Evolutionary conservation across 1,140 invertebrate genomes (phyloP), one percentile per base, ranked within the genome.

Genomic region (Drosophila quadrilineata): DNA sequence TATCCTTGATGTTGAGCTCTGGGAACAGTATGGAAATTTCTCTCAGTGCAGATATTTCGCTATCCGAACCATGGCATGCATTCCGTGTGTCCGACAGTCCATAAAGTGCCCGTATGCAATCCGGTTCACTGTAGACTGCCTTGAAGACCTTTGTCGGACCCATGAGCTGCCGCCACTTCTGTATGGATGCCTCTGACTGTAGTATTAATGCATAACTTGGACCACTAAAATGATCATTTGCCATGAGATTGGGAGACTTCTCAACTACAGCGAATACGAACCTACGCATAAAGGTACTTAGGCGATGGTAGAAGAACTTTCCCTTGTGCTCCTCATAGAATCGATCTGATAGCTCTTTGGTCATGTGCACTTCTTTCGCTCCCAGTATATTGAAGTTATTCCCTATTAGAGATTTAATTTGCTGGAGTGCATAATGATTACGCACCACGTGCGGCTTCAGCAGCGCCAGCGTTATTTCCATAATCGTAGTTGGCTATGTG

Each of bases 31-130:
- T 94, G 38, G 90, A 84, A 40, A 97, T 96, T 91, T 98, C 97
- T 54, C 92, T 91, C 66, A 90, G 75, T 2, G 94, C 95, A 21
- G 95, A 96, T 87, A 93, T 91, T 52, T 90, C 76, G 1, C 96
- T 97, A 93, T 98, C 96, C 93, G 96, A 98, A 24, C 97, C 97
- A 91, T 98, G 97, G 40, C 94, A 93, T 12, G 95, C 96, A 92
- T 98, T 98, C 87, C 96, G 94, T 0, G 97, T 98, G 89, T 98
- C 97, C 0, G 96, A 96, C 2, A 98, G 89, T 0, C 97, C 97
- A 92, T 94, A 98, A 72, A 92, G 90, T 1, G 95, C 96, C 74
- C 97, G 91, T 52, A 98, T 93, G 63, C 93, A 93, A 48, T 94
- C 79, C 2, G 96, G 96, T 38, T 94, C 92, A 72, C 92, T 93